Conservation (phyloP, 1,140 invertebrate genomes). For the Halesus radiatus region DNA sequence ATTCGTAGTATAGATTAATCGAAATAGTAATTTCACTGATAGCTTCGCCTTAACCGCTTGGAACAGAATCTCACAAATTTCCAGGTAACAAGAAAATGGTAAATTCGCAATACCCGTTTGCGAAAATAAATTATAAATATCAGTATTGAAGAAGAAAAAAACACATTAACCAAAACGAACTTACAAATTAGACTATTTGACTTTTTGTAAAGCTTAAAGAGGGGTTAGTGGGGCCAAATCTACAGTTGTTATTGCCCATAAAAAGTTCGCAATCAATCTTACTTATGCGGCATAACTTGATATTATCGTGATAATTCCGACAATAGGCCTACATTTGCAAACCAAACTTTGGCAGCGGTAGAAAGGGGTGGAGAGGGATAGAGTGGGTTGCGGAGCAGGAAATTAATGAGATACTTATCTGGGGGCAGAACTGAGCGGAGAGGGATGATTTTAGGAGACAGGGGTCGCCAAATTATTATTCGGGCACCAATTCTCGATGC, state of each 20-base stretch:
- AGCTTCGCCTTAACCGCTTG: too few species aligned
- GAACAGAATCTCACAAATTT: background rate
- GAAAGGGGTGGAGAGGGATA: slow-evolving; percentile 21
- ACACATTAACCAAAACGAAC: background rate
- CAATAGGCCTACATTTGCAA: slow-evolving; percentile 30
- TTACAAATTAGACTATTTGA: background rate
- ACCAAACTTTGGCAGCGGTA: slow-evolving; percentile 25
- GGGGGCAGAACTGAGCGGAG: slow-evolving; percentile 16
- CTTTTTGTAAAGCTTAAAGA: background rate
- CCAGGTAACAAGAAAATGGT: background rate
- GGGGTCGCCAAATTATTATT: slow-evolving; percentile 26
- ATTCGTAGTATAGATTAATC: too few species aligned
- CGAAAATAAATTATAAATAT: background rate
- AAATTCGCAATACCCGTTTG: background rate
- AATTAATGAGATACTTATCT: slow-evolving; percentile 51
- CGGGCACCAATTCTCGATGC: slow-evolving; percentile 8
- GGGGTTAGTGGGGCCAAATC: background rate
- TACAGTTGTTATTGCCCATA: slow-evolving; percentile 1
- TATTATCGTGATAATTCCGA: slow-evolving; percentile 38
- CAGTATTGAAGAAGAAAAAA: background rate
- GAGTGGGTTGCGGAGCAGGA: slow-evolving; percentile 38
- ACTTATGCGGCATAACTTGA: slow-evolving; percentile 33
- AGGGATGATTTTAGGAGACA: slow-evolving; percentile 23
- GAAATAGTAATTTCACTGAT: too few species aligned
- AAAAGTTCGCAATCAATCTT: slow-evolving; percentile 36